Percentiles rank a stretch among this genome's conserved stretches.
These are phyloP conservation scores for Polyommatus icarus DNA, from an alignment of 2,888 invertebrate genomes.

Conservation along the genomic window DNA sequence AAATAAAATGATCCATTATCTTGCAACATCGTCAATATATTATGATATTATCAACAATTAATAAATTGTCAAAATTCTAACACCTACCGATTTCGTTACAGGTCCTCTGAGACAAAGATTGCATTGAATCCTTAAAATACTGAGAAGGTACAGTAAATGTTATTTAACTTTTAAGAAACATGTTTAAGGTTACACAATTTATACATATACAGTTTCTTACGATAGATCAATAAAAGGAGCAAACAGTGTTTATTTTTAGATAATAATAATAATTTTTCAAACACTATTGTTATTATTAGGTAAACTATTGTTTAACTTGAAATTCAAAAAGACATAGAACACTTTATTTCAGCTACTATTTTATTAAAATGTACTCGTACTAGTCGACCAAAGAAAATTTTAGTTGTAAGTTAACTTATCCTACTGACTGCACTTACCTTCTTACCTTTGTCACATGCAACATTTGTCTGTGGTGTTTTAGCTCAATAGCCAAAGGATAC, in stretches of 20 bases:
- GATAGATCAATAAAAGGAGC: constrained; percentile 65
- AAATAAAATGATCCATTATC: constrained; percentile 72
- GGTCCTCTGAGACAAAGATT: constrained; percentile 75
- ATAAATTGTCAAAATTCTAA: constrained; percentile 54
- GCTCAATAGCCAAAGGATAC: not conserved
- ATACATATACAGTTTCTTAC: constrained; percentile 70
- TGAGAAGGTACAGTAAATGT: constrained; percentile 67
- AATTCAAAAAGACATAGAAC: not conserved
- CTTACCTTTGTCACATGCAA: not conserved
- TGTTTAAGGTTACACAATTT: constrained; percentile 71
- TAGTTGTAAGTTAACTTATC: not conserved
- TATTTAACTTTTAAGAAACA: constrained; percentile 60
- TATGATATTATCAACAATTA: constrained; percentile 72
- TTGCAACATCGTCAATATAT: constrained; percentile 78
- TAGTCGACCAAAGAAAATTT: not conserved
- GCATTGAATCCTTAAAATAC: constrained; percentile 75
- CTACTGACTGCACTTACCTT: not conserved
- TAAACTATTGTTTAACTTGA: not conserved
- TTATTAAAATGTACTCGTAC: not conserved
- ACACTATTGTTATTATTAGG: not conserved
- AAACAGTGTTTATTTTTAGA: constrained; percentile 54
- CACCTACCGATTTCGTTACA: constrained; percentile 57
- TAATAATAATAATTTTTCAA: not conserved
- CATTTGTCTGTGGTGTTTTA: not conserved
- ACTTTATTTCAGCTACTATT: not conserved